Percentiles rank a stretch among this genome's conserved stretches.
phyloP scores from a whole-genome alignment of 2,797 vertebrate species.

The Coregonus sp. region DNA sequence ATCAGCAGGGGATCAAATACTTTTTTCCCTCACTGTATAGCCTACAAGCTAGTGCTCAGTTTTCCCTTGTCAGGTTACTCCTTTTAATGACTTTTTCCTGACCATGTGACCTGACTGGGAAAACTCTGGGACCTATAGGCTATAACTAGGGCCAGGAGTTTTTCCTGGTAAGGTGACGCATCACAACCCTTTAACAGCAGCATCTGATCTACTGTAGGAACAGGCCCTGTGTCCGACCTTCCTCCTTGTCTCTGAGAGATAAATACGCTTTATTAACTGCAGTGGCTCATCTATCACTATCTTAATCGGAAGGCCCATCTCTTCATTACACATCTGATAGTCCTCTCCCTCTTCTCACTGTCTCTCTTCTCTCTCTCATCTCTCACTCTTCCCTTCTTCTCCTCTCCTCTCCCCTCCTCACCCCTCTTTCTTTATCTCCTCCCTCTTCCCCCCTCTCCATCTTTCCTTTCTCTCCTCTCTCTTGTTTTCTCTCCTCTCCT shows the following conservation, averaged over 20 bases:
- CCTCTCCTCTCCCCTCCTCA: neutral
- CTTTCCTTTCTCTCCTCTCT: too few species aligned
- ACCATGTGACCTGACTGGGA: neutral
- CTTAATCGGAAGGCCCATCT: constrained; percentile 6
- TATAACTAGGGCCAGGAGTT: neutral
- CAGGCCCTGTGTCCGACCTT: neutral
- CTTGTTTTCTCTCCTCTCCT: too few species aligned
- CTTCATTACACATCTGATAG: constrained; percentile 7
- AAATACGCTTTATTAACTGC: neutral
- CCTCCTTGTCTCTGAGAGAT: neutral
- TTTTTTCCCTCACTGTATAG: neutral
- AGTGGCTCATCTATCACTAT: neutral
- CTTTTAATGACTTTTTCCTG: neutral
- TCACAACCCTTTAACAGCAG: neutral
- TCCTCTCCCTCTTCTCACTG: neutral
- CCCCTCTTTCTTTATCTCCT: too few species aligned
- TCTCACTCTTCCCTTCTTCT: too few species aligned
- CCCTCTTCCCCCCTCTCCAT: too few species aligned
- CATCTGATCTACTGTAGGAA: neutral
- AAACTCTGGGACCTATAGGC: neutral
- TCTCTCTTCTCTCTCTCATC: too few species aligned
- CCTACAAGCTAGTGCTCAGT: neutral
- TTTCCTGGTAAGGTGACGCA: neutral
- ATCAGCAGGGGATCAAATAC: too few species aligned
- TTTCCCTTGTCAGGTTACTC: neutral